Percentiles rank a stretch among this genome's conserved stretches.
phyloP scores from a whole-genome alignment of 2,113 vertebrate species.

The Ramphastos sulfuratus region DNA sequence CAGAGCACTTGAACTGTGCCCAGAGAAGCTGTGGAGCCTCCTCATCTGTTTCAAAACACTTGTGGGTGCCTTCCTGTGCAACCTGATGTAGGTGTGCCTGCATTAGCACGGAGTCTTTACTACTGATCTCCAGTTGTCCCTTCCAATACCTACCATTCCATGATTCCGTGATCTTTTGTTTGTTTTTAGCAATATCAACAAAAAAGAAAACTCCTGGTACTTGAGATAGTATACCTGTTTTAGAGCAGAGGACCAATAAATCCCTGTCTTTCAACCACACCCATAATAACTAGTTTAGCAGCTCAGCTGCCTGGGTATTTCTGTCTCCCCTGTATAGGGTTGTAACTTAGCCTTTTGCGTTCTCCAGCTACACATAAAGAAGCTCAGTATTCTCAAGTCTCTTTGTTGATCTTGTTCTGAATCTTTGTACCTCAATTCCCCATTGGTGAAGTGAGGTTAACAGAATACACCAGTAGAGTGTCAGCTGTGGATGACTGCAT shows the following conservation, averaged over 20 bases:
- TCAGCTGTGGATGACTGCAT: not conserved
- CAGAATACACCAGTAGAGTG: not conserved
- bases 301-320: not conserved
- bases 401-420: not conserved
- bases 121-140: too few relatives aligned
- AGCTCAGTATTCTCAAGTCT: not conserved
- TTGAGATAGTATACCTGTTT: not conserved
- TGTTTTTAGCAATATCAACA: not conserved
- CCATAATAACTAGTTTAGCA: not conserved
- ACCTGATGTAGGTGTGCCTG: too few relatives aligned
- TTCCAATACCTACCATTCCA: too few relatives aligned
- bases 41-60: too few relatives aligned
- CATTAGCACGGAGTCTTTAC: too few relatives aligned
- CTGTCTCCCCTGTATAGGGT: accelerated
- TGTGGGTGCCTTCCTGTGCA: too few relatives aligned
- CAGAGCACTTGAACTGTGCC: too few relatives aligned
- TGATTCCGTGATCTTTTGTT: not conserved
- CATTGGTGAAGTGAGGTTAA: not conserved
- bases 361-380: not conserved
- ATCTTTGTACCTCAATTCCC: not conserved
- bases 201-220: not conserved
- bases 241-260: not conserved
- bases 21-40: too few relatives aligned
- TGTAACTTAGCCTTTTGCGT: not conserved
- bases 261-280: not conserved